phyloP scores from a whole-genome alignment of 2,888 invertebrate species.

The Dicyrtomina minuta region DNA sequence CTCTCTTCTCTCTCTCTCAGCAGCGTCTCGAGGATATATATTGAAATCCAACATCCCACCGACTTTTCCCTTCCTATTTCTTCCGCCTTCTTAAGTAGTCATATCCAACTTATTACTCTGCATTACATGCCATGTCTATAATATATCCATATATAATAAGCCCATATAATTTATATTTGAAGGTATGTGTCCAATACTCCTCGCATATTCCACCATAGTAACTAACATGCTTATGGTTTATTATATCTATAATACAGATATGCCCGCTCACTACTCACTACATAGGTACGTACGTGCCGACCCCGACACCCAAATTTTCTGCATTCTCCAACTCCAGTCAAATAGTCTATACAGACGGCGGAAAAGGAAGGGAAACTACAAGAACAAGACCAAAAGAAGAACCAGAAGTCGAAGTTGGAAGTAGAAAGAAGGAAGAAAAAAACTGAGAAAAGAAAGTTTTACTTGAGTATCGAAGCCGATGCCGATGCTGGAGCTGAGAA shows the following conservation, averaged over 20 bases:
- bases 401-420: no score
- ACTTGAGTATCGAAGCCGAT: no score
- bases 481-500: no score
- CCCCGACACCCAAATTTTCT: background rate
- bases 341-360: slow-evolving; percentile 6
- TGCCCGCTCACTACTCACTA: background rate
- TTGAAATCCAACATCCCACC: background rate
- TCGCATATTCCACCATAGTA: no score
- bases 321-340: slow-evolving; percentile 1
- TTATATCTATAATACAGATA: no score
- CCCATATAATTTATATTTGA: no score
- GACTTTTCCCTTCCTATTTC: background rate
- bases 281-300: background rate
- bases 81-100: background rate
- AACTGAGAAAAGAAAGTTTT: slow-evolving; percentile 4
- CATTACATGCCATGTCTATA: no score
- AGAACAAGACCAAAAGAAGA: no score
- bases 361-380: slow-evolving; percentile 6
- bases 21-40: no score
- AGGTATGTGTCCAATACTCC: no score
- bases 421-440: background rate
- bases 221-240: no score
- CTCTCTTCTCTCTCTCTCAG: background rate
- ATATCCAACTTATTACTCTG: background rate
- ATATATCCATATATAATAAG: no score